Percentiles rank a stretch among this genome's conserved stretches.
Evolutionary conservation across 2,797 vertebrate genomes (phyloP).

Genomic region (Muscicapa comitata): DNA sequence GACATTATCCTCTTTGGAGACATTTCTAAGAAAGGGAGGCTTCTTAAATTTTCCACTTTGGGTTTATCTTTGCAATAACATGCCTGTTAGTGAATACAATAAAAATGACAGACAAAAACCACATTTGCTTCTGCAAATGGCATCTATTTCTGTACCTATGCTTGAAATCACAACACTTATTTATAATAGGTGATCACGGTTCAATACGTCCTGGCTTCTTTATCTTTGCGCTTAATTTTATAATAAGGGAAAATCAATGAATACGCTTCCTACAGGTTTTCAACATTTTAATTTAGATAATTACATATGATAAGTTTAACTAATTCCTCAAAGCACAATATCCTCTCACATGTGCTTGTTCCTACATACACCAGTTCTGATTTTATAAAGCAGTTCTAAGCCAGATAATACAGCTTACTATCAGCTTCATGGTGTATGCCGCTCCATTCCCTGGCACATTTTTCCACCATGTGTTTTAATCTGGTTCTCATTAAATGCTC

Average conservation of each 20-base stretch:
- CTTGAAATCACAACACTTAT: not conserved
- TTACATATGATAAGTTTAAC: rapidly evolving
- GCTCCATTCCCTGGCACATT: not conserved
- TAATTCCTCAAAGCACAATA: not conserved
- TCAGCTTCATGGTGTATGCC: rapidly evolving
- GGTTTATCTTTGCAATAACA: not conserved
- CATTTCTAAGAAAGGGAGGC: not conserved
- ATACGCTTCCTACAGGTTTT: not conserved
- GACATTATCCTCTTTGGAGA: not conserved
- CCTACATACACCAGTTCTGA: not conserved
- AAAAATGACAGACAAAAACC: not conserved
- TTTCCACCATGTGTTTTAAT: not conserved
- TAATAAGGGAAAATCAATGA: not conserved
- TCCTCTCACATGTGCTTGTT: not conserved
- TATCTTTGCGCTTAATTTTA: not conserved
- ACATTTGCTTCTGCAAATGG: not conserved
- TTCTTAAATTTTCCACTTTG: constrained; percentile 8
- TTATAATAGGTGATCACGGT: rapidly evolving
- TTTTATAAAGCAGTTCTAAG: not conserved
- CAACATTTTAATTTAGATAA: not conserved
- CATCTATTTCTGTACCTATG: not conserved
- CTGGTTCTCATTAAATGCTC: not conserved
- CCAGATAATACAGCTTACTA: not conserved
- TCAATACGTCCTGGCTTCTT: not conserved
- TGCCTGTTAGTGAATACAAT: not conserved